Evolutionary conservation across 2,888 invertebrate genomes (phyloP), one percentile per base, ranked within the genome.

Genomic region (Marronus borbonicus): DNA sequence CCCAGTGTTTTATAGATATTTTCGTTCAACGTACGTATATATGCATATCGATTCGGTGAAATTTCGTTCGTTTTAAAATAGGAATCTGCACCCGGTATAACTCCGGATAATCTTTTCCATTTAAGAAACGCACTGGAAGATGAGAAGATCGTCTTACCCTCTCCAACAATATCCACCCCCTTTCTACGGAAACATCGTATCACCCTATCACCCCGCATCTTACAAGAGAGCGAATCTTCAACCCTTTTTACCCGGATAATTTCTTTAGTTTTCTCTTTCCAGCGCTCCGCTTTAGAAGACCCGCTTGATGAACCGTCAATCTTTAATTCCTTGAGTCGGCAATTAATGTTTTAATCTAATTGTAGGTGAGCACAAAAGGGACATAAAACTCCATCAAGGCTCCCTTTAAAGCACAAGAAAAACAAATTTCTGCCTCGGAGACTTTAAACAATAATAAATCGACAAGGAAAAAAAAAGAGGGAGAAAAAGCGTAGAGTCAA

Each of bases 291-390:
- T 74, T 74, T 74, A 60, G 72, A 60, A 74, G 60, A 74, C 72
- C 72, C 72, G 72, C 72, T 78, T 80, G 79, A 82, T 80, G 80
- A 81, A 81, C 80, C 81, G 80, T 80, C 81, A 82, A 80, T 81
- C 80, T 78, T 81, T 79, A 80, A 80, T 80, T 81, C 79, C 79
- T 81, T 79, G 80, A 80, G 72, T 76, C 75, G 76, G 76, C 76
- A 79, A 79, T 77, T 79, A 79, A 79, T 79, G 77, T 77, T 74
- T 77, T 79, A 79, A 79, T 79, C 79, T 77, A 79, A 79, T 79
- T 79, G 76, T 76, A 76, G 79, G 76, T 76, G 74, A 55, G 79
- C 72, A 79, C 78, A 76, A 78, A 72, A 76, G 76, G 44, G 76
- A 76, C 76, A 76, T 68, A 76, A 76, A 76, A 76, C 76, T 68